Evolutionary conservation across 2,888 invertebrate genomes (phyloP).

Genomic region (Ophraella communa): DNA sequence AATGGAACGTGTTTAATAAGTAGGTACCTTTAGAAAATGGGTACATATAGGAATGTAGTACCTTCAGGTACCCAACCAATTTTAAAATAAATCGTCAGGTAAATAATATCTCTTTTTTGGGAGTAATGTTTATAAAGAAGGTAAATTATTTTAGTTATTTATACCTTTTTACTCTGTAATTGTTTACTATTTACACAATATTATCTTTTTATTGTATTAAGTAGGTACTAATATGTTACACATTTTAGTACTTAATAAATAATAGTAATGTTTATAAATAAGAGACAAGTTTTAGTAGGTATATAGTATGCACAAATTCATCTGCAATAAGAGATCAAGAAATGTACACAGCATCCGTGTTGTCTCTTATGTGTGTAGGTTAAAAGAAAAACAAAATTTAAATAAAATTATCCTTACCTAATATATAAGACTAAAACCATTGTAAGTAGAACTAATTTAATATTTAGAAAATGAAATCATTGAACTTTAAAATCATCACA

Average conservation of each 20-base stretch:
- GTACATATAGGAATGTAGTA: constrained; percentile 10
- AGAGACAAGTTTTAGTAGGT: background rate
- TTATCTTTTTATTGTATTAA: too few species aligned
- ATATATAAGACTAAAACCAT: constrained; percentile 48
- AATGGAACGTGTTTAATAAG: constrained; percentile 18
- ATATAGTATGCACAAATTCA: background rate
- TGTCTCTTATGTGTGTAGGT: background rate
- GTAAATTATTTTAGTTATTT: background rate
- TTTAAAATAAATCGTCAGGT: constrained; percentile 10
- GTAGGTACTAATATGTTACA: background rate
- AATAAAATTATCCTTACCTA: constrained; percentile 40
- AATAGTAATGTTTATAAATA: background rate
- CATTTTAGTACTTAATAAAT: background rate
- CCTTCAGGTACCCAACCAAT: constrained; percentile 7
- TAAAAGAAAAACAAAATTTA: background rate
- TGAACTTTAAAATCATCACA: constrained; percentile 48
- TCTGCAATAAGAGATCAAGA: constrained; percentile 12
- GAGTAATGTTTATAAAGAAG: background rate
- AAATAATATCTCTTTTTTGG: constrained; percentile 8
- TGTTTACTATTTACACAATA: background rate
- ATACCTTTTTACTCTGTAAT: background rate
- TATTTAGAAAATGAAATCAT: constrained; percentile 40
- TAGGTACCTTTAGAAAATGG: constrained; percentile 20
- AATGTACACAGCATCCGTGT: constrained; percentile 21
- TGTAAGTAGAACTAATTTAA: constrained; percentile 38